A percentile compares a stretch with the other conserved stretches of the same genome.
These are phyloP conservation scores for Echinops telfairi DNA, from an alignment of 2,113 vertebrate species.

Conservation along the genomic window DNA sequence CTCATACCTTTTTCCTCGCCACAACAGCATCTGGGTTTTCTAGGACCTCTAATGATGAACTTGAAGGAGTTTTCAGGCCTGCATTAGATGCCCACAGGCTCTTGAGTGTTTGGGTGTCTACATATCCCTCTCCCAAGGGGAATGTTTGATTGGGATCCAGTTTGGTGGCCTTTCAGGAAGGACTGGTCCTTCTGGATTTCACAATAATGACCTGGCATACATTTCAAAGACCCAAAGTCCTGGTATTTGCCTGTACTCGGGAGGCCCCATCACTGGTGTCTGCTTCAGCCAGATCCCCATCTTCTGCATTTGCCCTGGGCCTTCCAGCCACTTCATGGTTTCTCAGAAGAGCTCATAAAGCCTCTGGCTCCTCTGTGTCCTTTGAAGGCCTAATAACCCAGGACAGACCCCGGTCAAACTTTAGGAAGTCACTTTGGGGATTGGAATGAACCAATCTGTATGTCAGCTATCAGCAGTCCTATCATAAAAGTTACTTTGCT, in stretches of 20 bases:
- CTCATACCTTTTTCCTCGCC: not conserved
- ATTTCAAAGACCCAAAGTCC: not conserved
- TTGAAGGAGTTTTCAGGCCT: not conserved
- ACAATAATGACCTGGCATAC: not conserved
- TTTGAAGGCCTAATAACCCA: not conserved
- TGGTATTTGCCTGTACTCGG: not conserved
- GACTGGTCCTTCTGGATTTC: not conserved
- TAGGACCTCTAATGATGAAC: not conserved
- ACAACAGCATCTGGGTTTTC: not conserved
- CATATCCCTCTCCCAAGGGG: not conserved
- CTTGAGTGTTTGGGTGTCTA: not conserved
- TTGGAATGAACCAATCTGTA: no score
- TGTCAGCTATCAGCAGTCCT: no score
- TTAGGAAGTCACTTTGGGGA: not conserved
- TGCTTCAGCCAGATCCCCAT: not conserved
- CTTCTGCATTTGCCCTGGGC: not conserved
- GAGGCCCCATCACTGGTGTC: not conserved
- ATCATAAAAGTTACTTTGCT: not conserved
- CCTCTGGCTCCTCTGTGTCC: no score
- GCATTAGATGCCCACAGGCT: no score
- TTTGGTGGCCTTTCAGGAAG: not conserved
- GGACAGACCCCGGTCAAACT: not conserved
- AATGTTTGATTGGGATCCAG: not conserved
- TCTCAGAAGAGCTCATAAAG: not conserved
- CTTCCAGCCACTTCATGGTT: not conserved